Evolutionary conservation across 2,888 invertebrate species (phyloP), one percentile per base, ranked within the genome.

Genomic region (Furcula furcula): DNA sequence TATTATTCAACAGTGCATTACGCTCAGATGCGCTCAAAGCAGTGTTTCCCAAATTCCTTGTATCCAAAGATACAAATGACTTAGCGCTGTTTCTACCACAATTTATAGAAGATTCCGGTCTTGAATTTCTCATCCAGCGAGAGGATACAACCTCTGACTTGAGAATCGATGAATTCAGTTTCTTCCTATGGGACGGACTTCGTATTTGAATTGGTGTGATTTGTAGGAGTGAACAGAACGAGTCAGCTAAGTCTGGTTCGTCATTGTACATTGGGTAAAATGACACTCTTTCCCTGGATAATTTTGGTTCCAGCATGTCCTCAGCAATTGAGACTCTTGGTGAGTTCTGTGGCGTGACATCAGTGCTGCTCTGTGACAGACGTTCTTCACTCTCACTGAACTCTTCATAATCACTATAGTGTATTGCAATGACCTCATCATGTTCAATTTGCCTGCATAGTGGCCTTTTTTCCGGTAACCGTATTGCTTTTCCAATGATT

Each of bases 71-170:
- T 41, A 82, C 79, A 52, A 82, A 86, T 18, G 87, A 87, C 51
- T 87, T 88, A 42, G 88, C 88, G 68, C 88, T 88, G 60, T 79
- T 83, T 50, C 88, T 78, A 55, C 80, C 86, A 66, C 70, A 77
- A 57, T 81, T 78, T 2, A 76, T 45, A 1, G 87, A 80, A 0
- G 87, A 87, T 32, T 89, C 88, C 0, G 88, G 86, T 40, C 86
- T 68, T 0, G 71, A 67, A 27, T 66, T 73, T 32, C 76, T 71
- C 82, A 86, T 84, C 89, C 89, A 89, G n/a, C 74, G 64, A 0
- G 88, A 89, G 0, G 89, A 89, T 1, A 84, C 84, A 9, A 88
- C 54, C 34, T 89, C 89, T 1, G 89, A 89, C 57, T 79, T 76
- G 7, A 89, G 43, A 32, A 89, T 77, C 1, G 81, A 80, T 1